A percentile compares a stretch with the other conserved stretches of the same genome.
Evolutionary conservation across 2,888 invertebrate genomes (phyloP).

Genomic region (Drosophila conformis): DNA sequence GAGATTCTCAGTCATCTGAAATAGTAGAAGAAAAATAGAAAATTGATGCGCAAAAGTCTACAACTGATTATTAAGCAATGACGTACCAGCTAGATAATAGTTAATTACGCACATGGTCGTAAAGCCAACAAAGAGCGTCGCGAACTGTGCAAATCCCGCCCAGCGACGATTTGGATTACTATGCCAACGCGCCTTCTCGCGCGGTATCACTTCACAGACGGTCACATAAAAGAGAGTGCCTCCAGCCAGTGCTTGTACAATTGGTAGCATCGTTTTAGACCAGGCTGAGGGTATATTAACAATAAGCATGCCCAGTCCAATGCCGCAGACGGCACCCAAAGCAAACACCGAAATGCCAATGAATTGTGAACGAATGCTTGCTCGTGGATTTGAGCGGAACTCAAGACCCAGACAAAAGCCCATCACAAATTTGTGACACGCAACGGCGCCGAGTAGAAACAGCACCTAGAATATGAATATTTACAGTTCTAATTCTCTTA

Average conservation of each 20-base stretch:
- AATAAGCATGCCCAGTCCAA: slow-evolving; percentile 88
- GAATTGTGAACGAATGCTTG: slow-evolving; percentile 85
- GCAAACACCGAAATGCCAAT: slow-evolving; percentile 88
- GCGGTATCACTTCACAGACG: slow-evolving; percentile 91
- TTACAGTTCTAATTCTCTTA: slow-evolving; percentile 40
- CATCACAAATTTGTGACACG: slow-evolving; percentile 92
- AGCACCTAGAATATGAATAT: slow-evolving; percentile 86
- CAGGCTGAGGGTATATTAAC: slow-evolving; percentile 86
- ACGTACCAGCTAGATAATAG: slow-evolving; percentile 86
- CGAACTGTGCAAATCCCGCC: slow-evolving; percentile 89
- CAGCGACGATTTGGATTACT: slow-evolving; percentile 85
- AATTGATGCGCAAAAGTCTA: slow-evolving; percentile 13
- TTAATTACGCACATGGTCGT: slow-evolving; percentile 88
- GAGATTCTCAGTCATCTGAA: slow-evolving; percentile 59
- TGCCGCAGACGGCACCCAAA: slow-evolving; percentile 89
- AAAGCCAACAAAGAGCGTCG: slow-evolving; percentile 88
- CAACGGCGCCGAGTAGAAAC: slow-evolving; percentile 89
- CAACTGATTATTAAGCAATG: not conserved
- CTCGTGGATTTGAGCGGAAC: slow-evolving; percentile 86
- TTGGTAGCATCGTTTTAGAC: slow-evolving; percentile 86
- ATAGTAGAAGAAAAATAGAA: slow-evolving; percentile 2
- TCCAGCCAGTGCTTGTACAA: slow-evolving; percentile 90
- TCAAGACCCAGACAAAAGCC: slow-evolving; percentile 93
- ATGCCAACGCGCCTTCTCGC: slow-evolving; percentile 91
- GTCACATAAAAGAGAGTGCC: slow-evolving; percentile 92